These are phyloP conservation scores for Pachypsylla venusta DNA, from an alignment of 1,140 invertebrate species.

Conservation along the genomic window DNA sequence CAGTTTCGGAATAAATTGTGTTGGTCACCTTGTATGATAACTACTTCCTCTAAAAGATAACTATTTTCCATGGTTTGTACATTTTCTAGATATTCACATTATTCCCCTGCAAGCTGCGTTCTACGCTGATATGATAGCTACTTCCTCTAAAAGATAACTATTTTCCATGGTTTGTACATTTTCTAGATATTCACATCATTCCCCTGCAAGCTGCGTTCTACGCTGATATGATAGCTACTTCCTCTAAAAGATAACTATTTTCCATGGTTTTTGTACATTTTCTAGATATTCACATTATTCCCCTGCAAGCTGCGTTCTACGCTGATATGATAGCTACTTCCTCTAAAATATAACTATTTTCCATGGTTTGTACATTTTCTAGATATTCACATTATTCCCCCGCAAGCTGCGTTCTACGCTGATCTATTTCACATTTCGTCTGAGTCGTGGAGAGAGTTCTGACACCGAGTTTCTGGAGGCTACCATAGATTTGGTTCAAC, in stretches of 20 bases:
- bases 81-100: background rate
- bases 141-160: background rate
- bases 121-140: background rate
- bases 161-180: background rate
- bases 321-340: background rate
- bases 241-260: too few relatives aligned
- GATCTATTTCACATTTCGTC: conserved; percentile 34
- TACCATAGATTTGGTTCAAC: conserved; percentile 36
- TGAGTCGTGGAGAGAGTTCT: conserved; percentile 28
- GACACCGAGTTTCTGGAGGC: conserved; percentile 29
- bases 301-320: background rate
- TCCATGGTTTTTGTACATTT: background rate
- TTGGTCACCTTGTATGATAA: too few relatives aligned
- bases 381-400: conserved; percentile 43
- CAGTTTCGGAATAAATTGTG: too few relatives aligned
- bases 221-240: too few relatives aligned
- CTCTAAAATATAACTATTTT: background rate
- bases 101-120: background rate
- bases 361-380: background rate
- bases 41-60: too few relatives aligned
- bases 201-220: conserved; percentile 35
- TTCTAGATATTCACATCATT: conserved; percentile 38
- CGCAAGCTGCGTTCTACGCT: conserved; percentile 33
- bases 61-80: background rate
- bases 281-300: background rate